Percentiles rank a stretch among this genome's conserved stretches.
phyloP scores from a whole-genome alignment of 2,113 vertebrate genomes.

The Danionella cerebrum region DNA sequence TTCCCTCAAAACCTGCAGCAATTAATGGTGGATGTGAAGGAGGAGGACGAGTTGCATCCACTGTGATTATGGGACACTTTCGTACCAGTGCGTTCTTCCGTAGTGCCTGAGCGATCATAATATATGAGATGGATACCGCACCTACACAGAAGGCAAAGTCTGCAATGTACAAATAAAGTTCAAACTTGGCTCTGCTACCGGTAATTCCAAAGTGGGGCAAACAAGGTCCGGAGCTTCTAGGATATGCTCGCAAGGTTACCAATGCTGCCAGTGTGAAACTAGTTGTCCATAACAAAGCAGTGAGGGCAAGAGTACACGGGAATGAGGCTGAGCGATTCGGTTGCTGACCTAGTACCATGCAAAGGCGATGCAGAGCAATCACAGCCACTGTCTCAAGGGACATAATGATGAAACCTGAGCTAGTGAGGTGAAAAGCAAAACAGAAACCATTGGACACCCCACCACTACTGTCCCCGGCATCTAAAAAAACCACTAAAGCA shows the following conservation, averaged over 20 bases:
- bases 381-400: slow-evolving; percentile 90
- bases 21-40: slow-evolving; percentile 62
- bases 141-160: slow-evolving; percentile 89
- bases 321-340: slow-evolving; percentile 77
- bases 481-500: slow-evolving; percentile 78
- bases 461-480: slow-evolving; percentile 51
- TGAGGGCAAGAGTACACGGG: slow-evolving; percentile 79
- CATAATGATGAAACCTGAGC: slow-evolving; percentile 90
- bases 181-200: slow-evolving; percentile 63
- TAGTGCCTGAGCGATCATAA: slow-evolving; percentile 86
- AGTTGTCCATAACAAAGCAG: slow-evolving; percentile 81
- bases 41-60: slow-evolving; percentile 64
- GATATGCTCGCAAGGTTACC: slow-evolving; percentile 73
- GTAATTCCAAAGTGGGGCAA: slow-evolving; percentile 80
- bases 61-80: slow-evolving; percentile 70
- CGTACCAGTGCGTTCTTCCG: slow-evolving; percentile 78
- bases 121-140: slow-evolving; percentile 81
- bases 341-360: slow-evolving; percentile 88
- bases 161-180: slow-evolving; percentile 80
- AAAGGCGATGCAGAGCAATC: slow-evolving; percentile 87
- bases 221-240: slow-evolving; percentile 74
- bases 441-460: slow-evolving; percentile 81
- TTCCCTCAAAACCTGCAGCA: slow-evolving; percentile 54
- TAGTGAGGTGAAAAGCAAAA: slow-evolving; percentile 88
- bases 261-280: slow-evolving; percentile 87